Evolutionary conservation across 2,113 vertebrate species (phyloP), one percentile per base, ranked within the genome.

Genomic region (Carollia perspicillata): DNA sequence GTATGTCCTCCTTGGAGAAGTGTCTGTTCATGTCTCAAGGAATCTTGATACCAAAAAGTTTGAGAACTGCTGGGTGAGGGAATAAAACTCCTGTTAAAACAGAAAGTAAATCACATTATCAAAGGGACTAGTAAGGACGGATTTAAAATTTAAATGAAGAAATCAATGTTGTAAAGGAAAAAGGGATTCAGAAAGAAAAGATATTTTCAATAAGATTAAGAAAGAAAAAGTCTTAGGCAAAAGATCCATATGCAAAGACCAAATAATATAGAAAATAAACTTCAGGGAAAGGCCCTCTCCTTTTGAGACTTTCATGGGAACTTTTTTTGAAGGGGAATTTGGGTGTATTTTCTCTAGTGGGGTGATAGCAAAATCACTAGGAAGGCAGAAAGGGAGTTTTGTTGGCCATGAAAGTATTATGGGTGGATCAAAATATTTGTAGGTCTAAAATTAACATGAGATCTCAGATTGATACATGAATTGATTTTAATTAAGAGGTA

Each of bases 101-200:
- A 83, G 72, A 88, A 97, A 91, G 12, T 77, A 11, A 89, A 83
- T 87, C 30, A n/a, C 37, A 80, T 92, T 80, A 63, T 92, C 14
- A 55, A 94, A 88, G 28, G 83, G n/a, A 84, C 58, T 44, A 83
- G 83, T 53, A 79, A 58, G 12, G 66, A 86, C 51, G 8, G 20
- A 78, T 92, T 93, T 93, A 69, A 28, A 88, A 84, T 94, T 83
- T 90, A 95, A 79, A 68, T 92, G 20, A 88, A 83, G 51, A 96
- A 60, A 55, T 63, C 47, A 63, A 6, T 95, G 20, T 94, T 60
- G 42, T n/a, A 68, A 84, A 95, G 37, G 3, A 89, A 72, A 35
- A 90, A 75, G 66, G 33, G 74, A 49, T 88, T 87, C 35, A 72
- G n/a, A 91, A 75, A 91, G 42, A 65, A 94, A 68, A 35, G 22